Base-by-base conservation (phyloP, 2,888 invertebrate species). In the Incurvaria masculella region DNA sequence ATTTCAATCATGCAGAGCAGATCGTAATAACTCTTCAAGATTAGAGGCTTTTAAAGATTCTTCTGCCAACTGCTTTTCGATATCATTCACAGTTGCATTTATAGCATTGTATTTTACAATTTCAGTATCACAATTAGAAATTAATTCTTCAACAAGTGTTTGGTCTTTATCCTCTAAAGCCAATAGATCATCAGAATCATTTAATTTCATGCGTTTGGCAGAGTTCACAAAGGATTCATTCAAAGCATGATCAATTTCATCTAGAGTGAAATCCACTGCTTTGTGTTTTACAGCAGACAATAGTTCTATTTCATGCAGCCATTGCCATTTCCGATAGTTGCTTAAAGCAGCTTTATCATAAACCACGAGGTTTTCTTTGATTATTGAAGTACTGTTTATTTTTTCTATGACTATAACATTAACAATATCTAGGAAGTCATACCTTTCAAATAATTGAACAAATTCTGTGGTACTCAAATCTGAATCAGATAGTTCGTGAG, bases 391-490 rank as follows among this genome's bases (percentile, higher is more conserved):
- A 44, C 68, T 66, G 48, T 67, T 71, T 45, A 84, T 71, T 60
- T 81, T 83, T 63, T 83, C 82, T 52, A 70, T 66, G 17, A 79
- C 70, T 49, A 85, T 65, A 26, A 81, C 62, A 64, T 82, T 80
- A 48, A 84, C 66, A 43, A 83, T 66, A 53, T 81, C 75, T 42
- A 76, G 63, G 66, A 84, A 80, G 59, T 79, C 66, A 56, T 80
- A 73, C 33, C 75, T 61, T 42, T 69, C 61, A 53, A 78, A 72
- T 51, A 68, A 64, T 48, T 63, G 53, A 33, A 57, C 56, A 49
- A 81, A 79, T 54, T 78, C 62, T 20, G 66, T 64, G 53, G 55
- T 57, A 19, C 68, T 60, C 55, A 72, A 69, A 48, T 67, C 65
- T 14, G 68, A 50, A 53, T 76, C 63, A 44, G 70, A 64, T 23